These are phyloP conservation scores for Sebastes trivittatus DNA, from an alignment of 2,797 vertebrate species.

Conservation along the genomic window DNA sequence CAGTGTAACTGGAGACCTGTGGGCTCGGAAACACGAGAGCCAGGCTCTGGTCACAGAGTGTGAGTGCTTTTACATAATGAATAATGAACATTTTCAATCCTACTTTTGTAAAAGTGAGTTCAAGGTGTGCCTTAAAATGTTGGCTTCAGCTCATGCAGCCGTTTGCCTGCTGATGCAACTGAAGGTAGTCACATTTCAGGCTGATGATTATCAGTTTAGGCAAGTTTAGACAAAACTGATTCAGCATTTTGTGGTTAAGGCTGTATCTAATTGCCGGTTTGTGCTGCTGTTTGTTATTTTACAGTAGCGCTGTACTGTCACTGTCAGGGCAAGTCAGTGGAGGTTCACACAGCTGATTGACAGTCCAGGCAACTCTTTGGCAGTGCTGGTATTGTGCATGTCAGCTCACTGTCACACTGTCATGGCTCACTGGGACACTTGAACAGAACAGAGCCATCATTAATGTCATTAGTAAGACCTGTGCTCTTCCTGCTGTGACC, in stretches of 20 bases:
- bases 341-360: neutral
- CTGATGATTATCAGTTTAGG: neutral
- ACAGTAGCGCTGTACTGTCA: neutral
- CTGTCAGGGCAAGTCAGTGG: neutral
- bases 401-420: neutral
- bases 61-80: slow-evolving; percentile 11
- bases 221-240: neutral
- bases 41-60: neutral
- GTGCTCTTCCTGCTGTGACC: neutral
- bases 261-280: neutral
- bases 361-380: neutral
- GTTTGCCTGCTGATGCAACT: neutral
- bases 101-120: neutral
- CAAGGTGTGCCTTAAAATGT: neutral
- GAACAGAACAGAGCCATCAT: neutral
- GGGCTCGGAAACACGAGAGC: slow-evolving; percentile 40
- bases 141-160: neutral
- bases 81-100: slow-evolving; percentile 12
- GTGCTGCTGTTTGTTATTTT: neutral
- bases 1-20: slow-evolving; percentile 38
- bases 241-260: neutral
- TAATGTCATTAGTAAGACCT: neutral
- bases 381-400: neutral
- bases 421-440: neutral
- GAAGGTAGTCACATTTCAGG: neutral